Conservation (phyloP, 2,888 invertebrate genomes). For the Rotaria socialis region DNA sequence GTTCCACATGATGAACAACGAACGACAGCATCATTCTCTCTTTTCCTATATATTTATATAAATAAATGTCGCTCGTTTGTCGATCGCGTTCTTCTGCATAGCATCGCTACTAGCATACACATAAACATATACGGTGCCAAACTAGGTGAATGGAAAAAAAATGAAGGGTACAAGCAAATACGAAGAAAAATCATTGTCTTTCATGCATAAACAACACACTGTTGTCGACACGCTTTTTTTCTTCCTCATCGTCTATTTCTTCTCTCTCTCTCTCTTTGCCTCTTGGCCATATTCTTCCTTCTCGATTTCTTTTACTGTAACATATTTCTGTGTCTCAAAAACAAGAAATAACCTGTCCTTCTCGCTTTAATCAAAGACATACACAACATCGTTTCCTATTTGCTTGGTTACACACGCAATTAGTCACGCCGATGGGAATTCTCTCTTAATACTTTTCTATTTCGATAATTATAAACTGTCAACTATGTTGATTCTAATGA, state of each 20-base stretch:
- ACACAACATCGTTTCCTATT: neutral
- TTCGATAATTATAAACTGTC: neutral
- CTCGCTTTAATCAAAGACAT: neutral
- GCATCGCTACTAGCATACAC: neutral
- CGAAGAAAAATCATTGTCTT: constrained; percentile 15
- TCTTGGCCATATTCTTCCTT: no score
- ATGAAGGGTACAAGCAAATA: neutral
- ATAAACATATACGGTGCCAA: neutral
- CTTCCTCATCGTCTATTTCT: neutral
- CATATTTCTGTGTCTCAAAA: neutral
- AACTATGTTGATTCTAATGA: neutral
- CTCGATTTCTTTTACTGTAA: neutral
- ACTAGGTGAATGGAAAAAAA: neutral
- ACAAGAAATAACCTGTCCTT: constrained; percentile 1
- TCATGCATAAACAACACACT: constrained; percentile 12
- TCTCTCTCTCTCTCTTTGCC: no score
- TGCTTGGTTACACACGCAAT: neutral
- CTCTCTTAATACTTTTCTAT: neutral
- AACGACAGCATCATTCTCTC: neutral
- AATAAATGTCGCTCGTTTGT: constrained; percentile 3
- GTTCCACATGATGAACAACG: constrained; percentile 38
- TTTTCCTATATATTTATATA: neutral
- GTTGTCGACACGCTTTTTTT: neutral
- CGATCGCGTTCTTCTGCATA: neutral
- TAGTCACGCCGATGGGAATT: constrained; percentile 13